Conservation (phyloP, 2,797 vertebrate genomes). For the Glossophaga mutica region DNA sequence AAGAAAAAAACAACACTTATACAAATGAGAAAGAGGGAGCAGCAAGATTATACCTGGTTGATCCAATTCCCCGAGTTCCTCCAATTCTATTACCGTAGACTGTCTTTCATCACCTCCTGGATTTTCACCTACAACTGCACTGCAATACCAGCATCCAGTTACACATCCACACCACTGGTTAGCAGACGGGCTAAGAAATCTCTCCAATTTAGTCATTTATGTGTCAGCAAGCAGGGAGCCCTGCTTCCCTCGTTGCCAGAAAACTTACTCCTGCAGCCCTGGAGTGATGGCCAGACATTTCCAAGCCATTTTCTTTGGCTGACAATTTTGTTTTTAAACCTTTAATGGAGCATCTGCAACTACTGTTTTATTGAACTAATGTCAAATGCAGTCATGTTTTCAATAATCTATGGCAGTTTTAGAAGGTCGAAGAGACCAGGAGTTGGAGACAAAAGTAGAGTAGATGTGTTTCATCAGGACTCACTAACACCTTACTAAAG, state of each 20-base stretch:
- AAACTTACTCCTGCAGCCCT: neutral
- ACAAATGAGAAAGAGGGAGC: slow-evolving; percentile 10
- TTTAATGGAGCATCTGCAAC: slow-evolving; percentile 62
- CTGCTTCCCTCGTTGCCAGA: neutral
- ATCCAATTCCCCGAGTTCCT: slow-evolving; percentile 26
- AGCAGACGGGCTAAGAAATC: slow-evolving; percentile 25
- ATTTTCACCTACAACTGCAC: slow-evolving; percentile 21
- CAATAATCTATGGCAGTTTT: slow-evolving; percentile 54
- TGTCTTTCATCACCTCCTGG: slow-evolving; percentile 64
- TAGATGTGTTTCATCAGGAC: slow-evolving; percentile 56
- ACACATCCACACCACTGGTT: neutral
- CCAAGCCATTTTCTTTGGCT: slow-evolving; percentile 61
- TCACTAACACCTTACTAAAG: slow-evolving; percentile 54
- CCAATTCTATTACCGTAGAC: neutral
- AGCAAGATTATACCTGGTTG: slow-evolving; percentile 11
- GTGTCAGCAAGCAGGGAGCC: slow-evolving; percentile 42
- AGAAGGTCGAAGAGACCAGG: slow-evolving; percentile 62
- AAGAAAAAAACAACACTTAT: neutral
- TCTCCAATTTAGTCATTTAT: slow-evolving; percentile 27
- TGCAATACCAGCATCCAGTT: slow-evolving; percentile 32
- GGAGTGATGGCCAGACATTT: slow-evolving; percentile 49
- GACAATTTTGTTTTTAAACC: slow-evolving; percentile 53
- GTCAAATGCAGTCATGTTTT: slow-evolving; percentile 36
- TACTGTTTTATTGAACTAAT: slow-evolving; percentile 55
- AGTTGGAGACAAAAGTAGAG: slow-evolving; percentile 50